Evolutionary conservation across 2,797 vertebrate genomes (phyloP).

Genomic region (Haliaeetus albicilla): DNA sequence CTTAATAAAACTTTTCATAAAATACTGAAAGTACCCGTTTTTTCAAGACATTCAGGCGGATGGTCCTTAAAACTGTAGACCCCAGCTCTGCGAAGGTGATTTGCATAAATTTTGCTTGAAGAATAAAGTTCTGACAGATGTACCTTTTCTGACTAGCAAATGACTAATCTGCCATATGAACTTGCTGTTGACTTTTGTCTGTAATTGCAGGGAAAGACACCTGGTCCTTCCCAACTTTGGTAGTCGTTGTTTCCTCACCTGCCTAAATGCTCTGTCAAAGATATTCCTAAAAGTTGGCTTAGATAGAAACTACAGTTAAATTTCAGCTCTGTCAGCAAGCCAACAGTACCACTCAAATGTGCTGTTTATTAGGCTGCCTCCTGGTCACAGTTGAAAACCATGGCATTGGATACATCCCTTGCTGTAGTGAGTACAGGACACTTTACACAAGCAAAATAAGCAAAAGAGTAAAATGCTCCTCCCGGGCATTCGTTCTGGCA

Average conservation of each 20-base stretch:
- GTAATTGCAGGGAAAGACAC: neutral
- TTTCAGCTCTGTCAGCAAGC: neutral
- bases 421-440: neutral
- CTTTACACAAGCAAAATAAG: neutral
- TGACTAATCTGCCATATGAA: neutral
- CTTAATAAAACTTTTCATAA: neutral
- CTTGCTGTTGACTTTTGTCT: neutral
- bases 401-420: neutral
- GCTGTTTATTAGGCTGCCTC: neutral
- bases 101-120: neutral
- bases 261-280: neutral
- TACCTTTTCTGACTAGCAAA: neutral
- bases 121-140: neutral
- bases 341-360: neutral
- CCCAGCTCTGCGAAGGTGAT: neutral
- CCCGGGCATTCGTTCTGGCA: fast-evolving
- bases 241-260: neutral
- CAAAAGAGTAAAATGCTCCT: neutral
- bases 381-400: neutral
- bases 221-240: neutral
- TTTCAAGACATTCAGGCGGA: neutral
- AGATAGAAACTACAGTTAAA: neutral
- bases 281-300: neutral
- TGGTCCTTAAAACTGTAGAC: neutral
- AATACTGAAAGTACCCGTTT: neutral